Percentiles rank a stretch among this genome's conserved stretches.
phyloP scores from a whole-genome alignment of 2,797 vertebrate genomes.

The Gallinago stenura region DNA sequence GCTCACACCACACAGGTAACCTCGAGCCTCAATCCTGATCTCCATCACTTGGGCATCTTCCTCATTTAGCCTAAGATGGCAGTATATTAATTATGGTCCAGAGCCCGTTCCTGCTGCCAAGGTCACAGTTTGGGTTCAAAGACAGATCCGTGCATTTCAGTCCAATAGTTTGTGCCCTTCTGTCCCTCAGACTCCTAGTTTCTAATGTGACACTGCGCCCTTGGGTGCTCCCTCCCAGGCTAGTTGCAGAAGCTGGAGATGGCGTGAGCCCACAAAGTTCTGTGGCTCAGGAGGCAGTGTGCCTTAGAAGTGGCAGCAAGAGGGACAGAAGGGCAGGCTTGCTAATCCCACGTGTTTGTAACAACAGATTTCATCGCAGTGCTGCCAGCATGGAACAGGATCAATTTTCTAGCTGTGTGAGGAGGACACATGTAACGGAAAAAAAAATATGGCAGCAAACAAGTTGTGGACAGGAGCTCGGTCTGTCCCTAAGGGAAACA shows the following conservation, averaged over 20 bases:
- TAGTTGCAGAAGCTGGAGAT: neutral
- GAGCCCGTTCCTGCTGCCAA: neutral
- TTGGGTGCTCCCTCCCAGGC: neutral
- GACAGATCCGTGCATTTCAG: neutral
- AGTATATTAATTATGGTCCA: neutral
- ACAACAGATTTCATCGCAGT: neutral
- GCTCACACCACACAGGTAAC: neutral
- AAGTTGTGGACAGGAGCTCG: neutral
- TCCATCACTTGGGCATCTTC: neutral
- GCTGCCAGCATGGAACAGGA: constrained; percentile 5
- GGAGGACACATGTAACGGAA: neutral
- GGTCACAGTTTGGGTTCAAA: constrained; percentile 6
- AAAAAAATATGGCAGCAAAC: neutral
- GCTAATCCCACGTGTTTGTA: neutral
- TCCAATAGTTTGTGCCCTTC: neutral
- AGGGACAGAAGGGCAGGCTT: neutral
- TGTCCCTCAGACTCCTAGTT: neutral
- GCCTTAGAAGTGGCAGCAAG: neutral
- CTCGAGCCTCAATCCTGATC: neutral
- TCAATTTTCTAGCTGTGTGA: constrained; percentile 4
- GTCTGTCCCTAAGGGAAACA: neutral
- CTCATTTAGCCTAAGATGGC: neutral
- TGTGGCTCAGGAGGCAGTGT: neutral
- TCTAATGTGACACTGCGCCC: neutral
- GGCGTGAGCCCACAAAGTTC: neutral